Conservation (phyloP, 1,140 invertebrate genomes). For the Aphidius gifuensis region DNA sequence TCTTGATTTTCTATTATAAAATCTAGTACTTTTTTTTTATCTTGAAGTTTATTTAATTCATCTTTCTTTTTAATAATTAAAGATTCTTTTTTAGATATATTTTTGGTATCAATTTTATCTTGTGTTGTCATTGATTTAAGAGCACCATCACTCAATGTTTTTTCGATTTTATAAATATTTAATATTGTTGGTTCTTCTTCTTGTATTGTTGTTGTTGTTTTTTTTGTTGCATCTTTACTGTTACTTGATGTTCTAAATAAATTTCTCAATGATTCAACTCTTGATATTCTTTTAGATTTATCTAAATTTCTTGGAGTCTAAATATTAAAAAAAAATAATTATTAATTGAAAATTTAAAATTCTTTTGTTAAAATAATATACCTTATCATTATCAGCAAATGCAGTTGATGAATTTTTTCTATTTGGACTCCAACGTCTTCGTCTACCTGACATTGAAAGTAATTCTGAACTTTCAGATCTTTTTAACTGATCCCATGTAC, state of each 20-base stretch:
- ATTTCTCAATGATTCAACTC: conserved; percentile 60
- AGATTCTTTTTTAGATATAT: conserved; percentile 18
- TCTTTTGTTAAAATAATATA: conserved; percentile 23
- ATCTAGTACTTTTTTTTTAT: conserved; percentile 39
- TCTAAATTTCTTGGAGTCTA: conserved; percentile 15
- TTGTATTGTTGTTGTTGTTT: conserved; percentile 32
- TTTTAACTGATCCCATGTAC: conserved; percentile 63
- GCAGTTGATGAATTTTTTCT: conserved; percentile 33
- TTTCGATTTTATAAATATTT: conserved; percentile 40
- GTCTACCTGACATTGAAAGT: conserved; percentile 49
- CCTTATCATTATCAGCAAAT: conserved; percentile 36
- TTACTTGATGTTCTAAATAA: conserved; percentile 46
- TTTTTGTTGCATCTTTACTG: conserved; percentile 26
- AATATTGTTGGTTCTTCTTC: conserved; percentile 31
- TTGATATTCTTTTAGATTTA: conserved; percentile 54
- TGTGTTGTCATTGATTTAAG: conserved; percentile 26
- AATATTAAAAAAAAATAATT: not conserved
- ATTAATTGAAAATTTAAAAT: not conserved
- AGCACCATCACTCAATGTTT: conserved; percentile 45
- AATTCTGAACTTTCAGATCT: conserved; percentile 61
- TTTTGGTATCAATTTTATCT: not conserved
- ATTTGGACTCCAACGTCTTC: conserved; percentile 54
- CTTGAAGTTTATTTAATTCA: conserved; percentile 42
- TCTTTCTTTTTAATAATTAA: conserved; percentile 29
- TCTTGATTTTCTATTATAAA: conserved; percentile 41